A percentile compares a stretch with the other conserved stretches of the same genome.
phyloP scores from a whole-genome alignment of 1,140 invertebrate genomes.

The Drosophila biarmipes region DNA sequence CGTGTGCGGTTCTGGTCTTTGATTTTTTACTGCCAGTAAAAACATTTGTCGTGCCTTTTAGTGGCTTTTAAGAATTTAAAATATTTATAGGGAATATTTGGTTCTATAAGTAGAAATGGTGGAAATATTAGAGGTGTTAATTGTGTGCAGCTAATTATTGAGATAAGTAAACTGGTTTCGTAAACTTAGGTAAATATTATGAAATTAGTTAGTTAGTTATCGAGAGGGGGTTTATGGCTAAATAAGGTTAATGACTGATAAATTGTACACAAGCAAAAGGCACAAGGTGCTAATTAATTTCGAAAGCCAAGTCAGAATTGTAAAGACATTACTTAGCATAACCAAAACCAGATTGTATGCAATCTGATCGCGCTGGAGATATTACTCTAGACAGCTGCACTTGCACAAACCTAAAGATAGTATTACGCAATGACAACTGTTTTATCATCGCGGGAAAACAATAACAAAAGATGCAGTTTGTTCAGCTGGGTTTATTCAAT shows the following conservation, averaged over 20 bases:
- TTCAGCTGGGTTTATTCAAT: slow-evolving; percentile 12
- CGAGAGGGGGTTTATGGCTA: neutral
- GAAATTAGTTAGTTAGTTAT: neutral
- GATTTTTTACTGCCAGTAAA: neutral
- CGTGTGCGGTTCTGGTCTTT: slow-evolving; percentile 26
- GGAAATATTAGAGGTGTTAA: neutral
- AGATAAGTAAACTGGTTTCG: neutral
- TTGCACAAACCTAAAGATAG: neutral
- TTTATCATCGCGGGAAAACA: slow-evolving; percentile 1
- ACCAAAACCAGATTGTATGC: neutral
- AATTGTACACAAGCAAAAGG: neutral
- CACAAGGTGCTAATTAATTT: neutral
- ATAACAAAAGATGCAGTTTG: slow-evolving; percentile 10
- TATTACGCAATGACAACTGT: slow-evolving; percentile 16
- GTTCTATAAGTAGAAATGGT: neutral
- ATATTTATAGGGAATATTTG: neutral
- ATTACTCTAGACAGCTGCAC: neutral
- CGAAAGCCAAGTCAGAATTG: too few relatives aligned
- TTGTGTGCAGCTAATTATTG: neutral
- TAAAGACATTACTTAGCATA: neutral
- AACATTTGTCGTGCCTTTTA: neutral
- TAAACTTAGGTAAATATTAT: neutral
- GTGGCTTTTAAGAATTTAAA: neutral
- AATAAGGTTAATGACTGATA: slow-evolving; percentile 7
- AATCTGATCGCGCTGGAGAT: neutral